Evolutionary conservation across 2,113 vertebrate genomes (phyloP).

Genomic region (Sylvilagus bachmani): DNA sequence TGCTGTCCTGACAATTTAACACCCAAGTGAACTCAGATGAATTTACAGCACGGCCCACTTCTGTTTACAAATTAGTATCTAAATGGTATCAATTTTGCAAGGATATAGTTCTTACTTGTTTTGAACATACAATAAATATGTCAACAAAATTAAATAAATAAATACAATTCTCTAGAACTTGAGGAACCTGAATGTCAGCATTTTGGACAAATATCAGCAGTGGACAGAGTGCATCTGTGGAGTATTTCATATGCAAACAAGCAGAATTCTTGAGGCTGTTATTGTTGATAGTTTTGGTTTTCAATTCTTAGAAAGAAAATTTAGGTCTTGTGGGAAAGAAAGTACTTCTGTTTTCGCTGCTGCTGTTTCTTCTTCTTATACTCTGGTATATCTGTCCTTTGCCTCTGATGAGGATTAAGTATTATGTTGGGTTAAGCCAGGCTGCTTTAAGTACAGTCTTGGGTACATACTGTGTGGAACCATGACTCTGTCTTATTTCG

Average conservation of each 20-base stretch:
- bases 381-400: not conserved
- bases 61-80: conserved; percentile 67
- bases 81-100: not conserved
- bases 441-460: not conserved
- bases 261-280: not conserved
- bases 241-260: not conserved
- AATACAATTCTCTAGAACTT: not conserved
- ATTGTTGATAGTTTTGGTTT: not conserved
- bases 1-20: conserved; percentile 63
- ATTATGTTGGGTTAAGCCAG: not conserved
- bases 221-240: accelerated
- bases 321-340: not conserved
- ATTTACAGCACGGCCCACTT: conserved; percentile 26
- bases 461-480: not conserved
- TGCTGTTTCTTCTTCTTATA: not conserved
- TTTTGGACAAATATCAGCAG: not conserved
- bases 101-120: not conserved
- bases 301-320: not conserved
- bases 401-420: not conserved
- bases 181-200: not conserved
- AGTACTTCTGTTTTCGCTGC: accelerated
- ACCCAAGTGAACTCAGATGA: conserved; percentile 60
- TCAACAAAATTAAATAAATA: too few species aligned
- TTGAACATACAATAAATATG: not conserved
- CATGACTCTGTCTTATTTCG: not conserved